Base-by-base conservation (phyloP, 2,888 invertebrate genomes). In the Phortica magna region DNA sequence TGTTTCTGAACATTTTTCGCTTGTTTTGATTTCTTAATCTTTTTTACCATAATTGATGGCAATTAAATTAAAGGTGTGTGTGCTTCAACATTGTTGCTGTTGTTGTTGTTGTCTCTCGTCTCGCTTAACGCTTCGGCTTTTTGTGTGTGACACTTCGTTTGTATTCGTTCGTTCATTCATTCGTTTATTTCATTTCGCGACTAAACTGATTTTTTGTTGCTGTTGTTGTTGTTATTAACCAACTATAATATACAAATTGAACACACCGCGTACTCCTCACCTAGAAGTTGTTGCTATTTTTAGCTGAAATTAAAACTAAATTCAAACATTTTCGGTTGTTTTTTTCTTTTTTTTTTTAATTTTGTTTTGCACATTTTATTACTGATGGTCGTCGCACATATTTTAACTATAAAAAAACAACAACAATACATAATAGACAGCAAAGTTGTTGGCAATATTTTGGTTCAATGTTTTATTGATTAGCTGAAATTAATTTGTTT, bases 11-110 rank as follows among this genome's bases (percentile, higher is more conserved):
- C 82, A 80, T 80, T 86, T 83, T 89, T 81, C 78, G 87, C 82
- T 88, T 87, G 83, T 88, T 89, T 88, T 88, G 85, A 88, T 88
- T 88, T 88, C 88, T 88, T 88, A 87, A 89, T 88, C 86, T 85
- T 87, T 74, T 89, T 89, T 83, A 84, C 84, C 89, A 83, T 88
- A 88, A 87, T 88, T 87, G 89, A 88, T 87, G 87, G 86, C 89
- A 88, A 87, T 87, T 87, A 88, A 88, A 83, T 84, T 82, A 86
- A 87, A 86, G 89, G 87, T 87, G 82, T 88, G 85, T 82, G 83
- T 80, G 84, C 84, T 84, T 80, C 80, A 79, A 81, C 79, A 65
- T 65, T 61, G 72, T n/a, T 55, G 14, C 22, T 4, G 22, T 42
- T 41, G 19, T 57, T 17, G 43, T 43, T 14, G 43, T 22, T 17